Percentiles rank a stretch among this genome's conserved stretches.
Conservation (phyloP, 2,888 invertebrate genomes). For the Pterostichus niger region DNA sequence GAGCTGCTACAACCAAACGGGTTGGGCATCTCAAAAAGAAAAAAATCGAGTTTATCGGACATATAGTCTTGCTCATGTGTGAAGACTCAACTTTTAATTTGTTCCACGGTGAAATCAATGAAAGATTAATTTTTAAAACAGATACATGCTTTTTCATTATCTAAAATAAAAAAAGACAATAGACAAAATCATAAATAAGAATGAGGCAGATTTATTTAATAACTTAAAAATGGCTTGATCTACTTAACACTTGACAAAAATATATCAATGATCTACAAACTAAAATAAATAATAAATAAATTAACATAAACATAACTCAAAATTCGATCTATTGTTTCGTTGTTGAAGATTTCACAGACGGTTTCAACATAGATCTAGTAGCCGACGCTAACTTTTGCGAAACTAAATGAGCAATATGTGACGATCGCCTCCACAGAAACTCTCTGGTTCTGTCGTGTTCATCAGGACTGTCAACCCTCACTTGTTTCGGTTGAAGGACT, state of each 20-base stretch:
- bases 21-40: no score
- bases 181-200: neutral
- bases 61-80: no score
- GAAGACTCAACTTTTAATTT: no score
- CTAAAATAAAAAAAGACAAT: no score
- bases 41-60: no score
- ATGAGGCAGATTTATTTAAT: slow-evolving; percentile 43
- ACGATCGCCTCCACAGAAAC: slow-evolving; percentile 90
- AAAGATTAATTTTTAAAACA: no score
- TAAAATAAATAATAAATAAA: slow-evolving; percentile 52
- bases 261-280: neutral
- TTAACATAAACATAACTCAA: slow-evolving; percentile 37
- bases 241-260: slow-evolving; percentile 27
- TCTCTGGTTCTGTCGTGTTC: slow-evolving; percentile 92
- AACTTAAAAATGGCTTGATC: slow-evolving; percentile 39
- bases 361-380: slow-evolving; percentile 81
- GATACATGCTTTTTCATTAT: no score
- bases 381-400: slow-evolving; percentile 87
- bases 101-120: no score
- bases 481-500: slow-evolving; percentile 93
- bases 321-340: slow-evolving; percentile 2
- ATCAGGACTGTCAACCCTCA: slow-evolving; percentile 89
- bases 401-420: slow-evolving; percentile 90
- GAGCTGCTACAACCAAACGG: no score
- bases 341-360: slow-evolving; percentile 74